These are phyloP conservation scores for Myotis brandtii DNA, from an alignment of 2,113 vertebrate genomes.

Conservation along the genomic window DNA sequence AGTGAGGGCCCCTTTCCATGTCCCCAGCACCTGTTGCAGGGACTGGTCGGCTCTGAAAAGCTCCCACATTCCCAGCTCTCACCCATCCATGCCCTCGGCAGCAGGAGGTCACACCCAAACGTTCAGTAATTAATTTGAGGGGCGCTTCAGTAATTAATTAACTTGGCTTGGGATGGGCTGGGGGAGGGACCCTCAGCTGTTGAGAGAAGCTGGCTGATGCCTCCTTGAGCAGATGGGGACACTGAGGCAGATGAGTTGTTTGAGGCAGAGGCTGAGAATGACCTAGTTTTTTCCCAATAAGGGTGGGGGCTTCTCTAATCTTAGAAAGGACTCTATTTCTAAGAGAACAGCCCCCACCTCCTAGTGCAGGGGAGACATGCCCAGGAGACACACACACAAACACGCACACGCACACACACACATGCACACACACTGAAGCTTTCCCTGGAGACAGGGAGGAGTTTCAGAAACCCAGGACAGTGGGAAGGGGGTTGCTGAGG, in stretches of 20 bases:
- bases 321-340: neutral
- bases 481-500: neutral
- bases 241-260: neutral
- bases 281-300: neutral
- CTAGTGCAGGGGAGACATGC: neutral
- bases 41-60: no score
- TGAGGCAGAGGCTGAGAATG: neutral
- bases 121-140: neutral
- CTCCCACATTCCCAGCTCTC: neutral
- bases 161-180: neutral
- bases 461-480: slow-evolving; percentile 5
- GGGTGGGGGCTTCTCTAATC: neutral
- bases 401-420: neutral
- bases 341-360: neutral
- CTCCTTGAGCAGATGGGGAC: neutral
- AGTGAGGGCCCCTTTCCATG: neutral
- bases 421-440: neutral
- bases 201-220: neutral
- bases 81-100: neutral
- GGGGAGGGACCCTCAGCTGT: neutral
- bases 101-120: neutral
- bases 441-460: neutral
- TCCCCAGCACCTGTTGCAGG: neutral
- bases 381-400: neutral
- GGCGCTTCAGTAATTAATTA: neutral